Percentiles rank a stretch among this genome's conserved stretches.
These are phyloP conservation scores for Alethe castanea DNA, from an alignment of 2,113 vertebrate genomes.

Conservation along the genomic window DNA sequence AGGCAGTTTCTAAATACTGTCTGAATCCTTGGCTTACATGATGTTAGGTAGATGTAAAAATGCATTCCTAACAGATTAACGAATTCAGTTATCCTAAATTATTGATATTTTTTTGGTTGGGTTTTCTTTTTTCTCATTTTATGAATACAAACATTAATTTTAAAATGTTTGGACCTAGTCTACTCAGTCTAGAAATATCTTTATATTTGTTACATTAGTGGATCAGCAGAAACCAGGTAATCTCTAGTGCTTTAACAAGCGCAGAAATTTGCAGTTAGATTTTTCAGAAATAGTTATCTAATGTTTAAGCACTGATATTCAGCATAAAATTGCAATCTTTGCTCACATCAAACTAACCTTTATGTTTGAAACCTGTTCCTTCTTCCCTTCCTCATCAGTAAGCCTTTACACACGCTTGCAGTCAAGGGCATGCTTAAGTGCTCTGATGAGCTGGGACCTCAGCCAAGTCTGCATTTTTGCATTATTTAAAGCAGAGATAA, in stretches of 20 bases:
- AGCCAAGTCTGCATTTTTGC: slow-evolving; percentile 14
- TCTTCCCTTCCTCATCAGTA: slow-evolving; percentile 5
- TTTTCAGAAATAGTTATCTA: neutral
- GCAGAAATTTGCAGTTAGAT: neutral
- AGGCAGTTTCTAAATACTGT: neutral
- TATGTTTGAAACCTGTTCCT: neutral
- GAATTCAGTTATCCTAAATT: neutral
- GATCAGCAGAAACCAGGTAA: neutral
- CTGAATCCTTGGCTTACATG: neutral
- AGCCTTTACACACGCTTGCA: neutral
- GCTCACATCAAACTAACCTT: neutral
- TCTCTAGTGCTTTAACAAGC: neutral
- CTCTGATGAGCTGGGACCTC: slow-evolving; percentile 26
- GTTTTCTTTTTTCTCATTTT: neutral
- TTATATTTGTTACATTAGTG: neutral
- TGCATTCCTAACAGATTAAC: neutral
- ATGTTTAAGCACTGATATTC: neutral
- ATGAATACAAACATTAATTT: neutral
- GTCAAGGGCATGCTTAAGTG: neutral
- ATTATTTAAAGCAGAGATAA: slow-evolving; percentile 23
- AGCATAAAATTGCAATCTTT: neutral
- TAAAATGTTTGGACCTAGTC: neutral
- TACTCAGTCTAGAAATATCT: neutral
- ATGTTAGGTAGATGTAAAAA: neutral
- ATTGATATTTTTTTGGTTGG: neutral